Percentiles rank a stretch among this genome's conserved stretches.
phyloP scores from a whole-genome alignment of 2,797 vertebrate species.

The Rhyacichthys aspro region DNA sequence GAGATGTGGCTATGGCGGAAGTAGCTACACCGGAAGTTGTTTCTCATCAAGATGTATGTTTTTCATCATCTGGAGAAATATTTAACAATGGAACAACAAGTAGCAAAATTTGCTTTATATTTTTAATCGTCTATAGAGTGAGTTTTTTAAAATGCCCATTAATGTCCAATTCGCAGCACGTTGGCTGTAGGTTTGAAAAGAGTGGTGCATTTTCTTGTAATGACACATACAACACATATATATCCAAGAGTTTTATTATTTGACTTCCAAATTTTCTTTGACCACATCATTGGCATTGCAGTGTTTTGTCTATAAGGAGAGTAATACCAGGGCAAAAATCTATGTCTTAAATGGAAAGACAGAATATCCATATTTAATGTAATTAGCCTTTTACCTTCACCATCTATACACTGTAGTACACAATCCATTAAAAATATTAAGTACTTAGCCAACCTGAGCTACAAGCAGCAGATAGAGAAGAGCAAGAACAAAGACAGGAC shows the following conservation, averaged over 20 bases:
- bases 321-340: constrained; percentile 69
- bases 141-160: too few species aligned
- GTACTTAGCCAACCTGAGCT: constrained; percentile 79
- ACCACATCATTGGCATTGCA: constrained; percentile 76
- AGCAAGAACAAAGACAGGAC: constrained; percentile 66
- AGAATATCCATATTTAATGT: constrained; percentile 60
- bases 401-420: constrained; percentile 90
- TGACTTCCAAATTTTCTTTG: constrained; percentile 71
- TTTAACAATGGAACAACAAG: neutral
- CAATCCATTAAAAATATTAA: constrained; percentile 90
- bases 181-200: too few species aligned
- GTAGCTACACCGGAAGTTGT: constrained; percentile 35
- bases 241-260: constrained; percentile 81
- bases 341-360: constrained; percentile 65
- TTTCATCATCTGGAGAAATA: neutral
- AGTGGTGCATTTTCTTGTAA: neutral
- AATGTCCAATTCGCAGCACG: too few species aligned
- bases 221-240: constrained; percentile 44
- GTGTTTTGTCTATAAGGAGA: constrained; percentile 70
- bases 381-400: constrained; percentile 70
- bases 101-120: neutral
- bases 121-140: too few species aligned
- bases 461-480: constrained; percentile 74
- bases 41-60: too few species aligned
- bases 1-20: constrained; percentile 74